Evolutionary conservation across 2,888 invertebrate species (phyloP).

Genomic region (Panzeria rudis): DNA sequence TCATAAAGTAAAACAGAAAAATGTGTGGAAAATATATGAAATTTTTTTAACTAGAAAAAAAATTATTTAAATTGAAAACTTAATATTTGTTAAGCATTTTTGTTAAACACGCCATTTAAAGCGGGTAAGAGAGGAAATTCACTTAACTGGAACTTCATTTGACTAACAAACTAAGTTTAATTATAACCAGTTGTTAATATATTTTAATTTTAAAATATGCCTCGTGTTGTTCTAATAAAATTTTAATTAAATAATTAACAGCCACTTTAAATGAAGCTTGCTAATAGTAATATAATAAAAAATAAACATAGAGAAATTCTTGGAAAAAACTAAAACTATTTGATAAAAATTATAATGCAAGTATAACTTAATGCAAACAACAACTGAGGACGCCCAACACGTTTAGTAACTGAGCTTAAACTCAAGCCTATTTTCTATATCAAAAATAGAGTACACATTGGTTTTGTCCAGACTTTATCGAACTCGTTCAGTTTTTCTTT

Average conservation of each 20-base stretch:
- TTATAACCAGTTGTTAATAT: neutral
- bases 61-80: neutral
- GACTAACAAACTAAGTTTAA: neutral
- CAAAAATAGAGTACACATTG: no score
- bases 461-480: no score
- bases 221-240: neutral
- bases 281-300: neutral
- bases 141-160: neutral
- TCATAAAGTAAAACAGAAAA: conserved; percentile 18
- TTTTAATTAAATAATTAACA: conserved; percentile 3
- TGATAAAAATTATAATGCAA: no score
- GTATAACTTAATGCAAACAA: no score
- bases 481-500: no score
- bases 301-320: no score
- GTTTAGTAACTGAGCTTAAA: no score
- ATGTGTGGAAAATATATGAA: conserved; percentile 6
- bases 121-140: neutral
- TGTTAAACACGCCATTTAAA: neutral
- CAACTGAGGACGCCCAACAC: no score
- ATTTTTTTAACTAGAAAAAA: no score
- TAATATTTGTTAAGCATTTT: neutral
- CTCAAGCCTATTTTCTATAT: no score
- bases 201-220: neutral
- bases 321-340: no score
- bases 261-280: neutral